Base-by-base conservation (phyloP, 2,797 vertebrate species). In the Melanotaenia pygmaea region DNA sequence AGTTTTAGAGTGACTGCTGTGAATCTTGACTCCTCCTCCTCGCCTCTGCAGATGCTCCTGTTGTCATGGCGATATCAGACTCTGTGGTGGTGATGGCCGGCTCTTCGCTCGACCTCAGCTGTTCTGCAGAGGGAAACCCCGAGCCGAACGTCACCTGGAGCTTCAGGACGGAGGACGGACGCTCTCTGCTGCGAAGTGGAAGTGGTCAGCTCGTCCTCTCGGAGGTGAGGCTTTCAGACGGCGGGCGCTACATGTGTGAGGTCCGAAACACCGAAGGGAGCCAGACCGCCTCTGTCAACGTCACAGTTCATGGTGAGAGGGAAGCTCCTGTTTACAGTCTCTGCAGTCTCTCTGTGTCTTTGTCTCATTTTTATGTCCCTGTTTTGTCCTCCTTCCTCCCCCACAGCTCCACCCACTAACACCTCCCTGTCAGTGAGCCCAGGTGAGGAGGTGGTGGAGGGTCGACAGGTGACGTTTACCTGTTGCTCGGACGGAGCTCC, bases 401-500 rank as follows among this genome's bases (percentile, higher is more conserved):
- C 30, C 30, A 28, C 60, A 91, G 90, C 76, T 61, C 80, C 88
- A 2, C 91, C 91, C 72, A 80, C 70, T 35, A 86, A 80, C 81
- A 94, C 89, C 57, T 79, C 76, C 5, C 84, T 96, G 59, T 80
- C 10, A 0, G 85, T 94, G 86, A 92, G 86, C 26, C 94, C 94
- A 40, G 90, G 87, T 57, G 74, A 75, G 37, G 79, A 83, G 16
- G 81, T 95, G 26, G 90, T 89, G 62, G 96, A 96, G 84, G 96
- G 96, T 45, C 93, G 93, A 58, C 81, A 80, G 18, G 84, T 97
- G 75, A 95, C 30, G 0, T 67, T 98, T 64, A 92, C 77, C 20
- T 98, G 97, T 37, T 74, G 30, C 54, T 95, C 95, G 8, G 79
- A 94, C 12, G 96, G 94, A 43, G 86, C 89, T 61, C 96, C 96